Conservation (phyloP, 2,113 vertebrate genomes). For the Sorex araneus region DNA sequence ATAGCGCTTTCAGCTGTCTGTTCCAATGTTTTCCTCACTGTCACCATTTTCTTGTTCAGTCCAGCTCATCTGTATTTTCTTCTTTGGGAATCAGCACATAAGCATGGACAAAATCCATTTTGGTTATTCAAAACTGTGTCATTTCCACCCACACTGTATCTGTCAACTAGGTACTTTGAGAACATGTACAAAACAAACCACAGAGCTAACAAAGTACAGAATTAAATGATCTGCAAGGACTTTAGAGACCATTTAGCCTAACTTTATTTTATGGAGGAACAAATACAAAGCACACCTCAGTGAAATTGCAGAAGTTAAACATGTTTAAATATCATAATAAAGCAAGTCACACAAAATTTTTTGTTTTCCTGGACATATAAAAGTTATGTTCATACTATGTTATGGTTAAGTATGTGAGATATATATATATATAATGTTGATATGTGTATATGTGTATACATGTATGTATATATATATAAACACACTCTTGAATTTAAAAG, state of each 20-base stretch:
- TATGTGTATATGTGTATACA: no score
- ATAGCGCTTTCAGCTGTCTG: conserved; percentile 74
- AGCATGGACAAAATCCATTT: conserved; percentile 63
- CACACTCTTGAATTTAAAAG: background rate
- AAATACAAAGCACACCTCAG: background rate
- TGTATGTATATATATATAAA: background rate
- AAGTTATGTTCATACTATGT: background rate
- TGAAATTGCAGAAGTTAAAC: background rate
- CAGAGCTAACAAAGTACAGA: conserved; percentile 30
- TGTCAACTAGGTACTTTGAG: conserved; percentile 60
- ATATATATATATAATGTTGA: background rate
- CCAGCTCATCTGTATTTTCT: conserved; percentile 58
- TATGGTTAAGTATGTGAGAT: background rate
- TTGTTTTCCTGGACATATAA: background rate
- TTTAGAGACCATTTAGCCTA: background rate
- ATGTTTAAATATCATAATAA: background rate
- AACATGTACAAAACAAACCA: background rate
- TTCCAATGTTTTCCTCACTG: conserved; percentile 70
- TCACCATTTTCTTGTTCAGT: conserved; percentile 62
- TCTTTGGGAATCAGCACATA: conserved; percentile 73
- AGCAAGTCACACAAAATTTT: background rate
- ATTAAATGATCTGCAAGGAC: background rate
- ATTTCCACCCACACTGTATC: conserved; percentile 11
- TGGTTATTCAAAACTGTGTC: conserved; percentile 57
- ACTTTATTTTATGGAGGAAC: conserved; percentile 15